phyloP scores from a whole-genome alignment of 37 sponge, comb jelly and placozoan species.

The Aphrocallistes beatrix region DNA sequence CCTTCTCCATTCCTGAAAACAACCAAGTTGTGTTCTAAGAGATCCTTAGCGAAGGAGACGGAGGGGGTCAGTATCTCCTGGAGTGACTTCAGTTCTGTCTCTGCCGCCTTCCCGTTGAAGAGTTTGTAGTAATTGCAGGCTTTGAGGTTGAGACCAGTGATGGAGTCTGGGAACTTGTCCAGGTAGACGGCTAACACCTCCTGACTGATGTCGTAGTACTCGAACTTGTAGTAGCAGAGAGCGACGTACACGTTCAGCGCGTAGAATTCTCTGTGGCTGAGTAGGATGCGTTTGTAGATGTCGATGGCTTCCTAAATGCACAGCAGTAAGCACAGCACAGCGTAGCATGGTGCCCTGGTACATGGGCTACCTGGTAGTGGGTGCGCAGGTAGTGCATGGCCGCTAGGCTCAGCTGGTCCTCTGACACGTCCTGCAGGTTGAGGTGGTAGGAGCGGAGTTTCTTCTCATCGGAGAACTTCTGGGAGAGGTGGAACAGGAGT shows the following conservation, averaged over 20 bases:
- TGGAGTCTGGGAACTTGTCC: constrained; percentile 78
- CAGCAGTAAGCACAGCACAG: no score
- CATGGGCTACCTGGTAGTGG: constrained; percentile 88
- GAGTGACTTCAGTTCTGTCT: constrained; percentile 87
- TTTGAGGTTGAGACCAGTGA: constrained; percentile 86
- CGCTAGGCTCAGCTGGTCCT: constrained; percentile 96
- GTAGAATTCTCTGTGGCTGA: constrained; percentile 88
- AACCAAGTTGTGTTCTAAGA: constrained; percentile 93
- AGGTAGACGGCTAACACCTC: constrained; percentile 94
- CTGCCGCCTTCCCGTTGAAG: constrained; percentile 99
- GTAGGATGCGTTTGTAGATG: constrained; percentile 84
- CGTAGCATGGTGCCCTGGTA: no score
- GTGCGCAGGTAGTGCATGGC: constrained; percentile 95
- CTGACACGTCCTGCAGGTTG: constrained; percentile 73
- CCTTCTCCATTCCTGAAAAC: constrained; percentile 93
- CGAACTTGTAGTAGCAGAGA: constrained; percentile 98
- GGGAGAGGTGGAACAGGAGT: constrained; percentile 78
- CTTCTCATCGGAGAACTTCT: constrained; percentile 93
- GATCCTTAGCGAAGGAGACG: constrained; percentile 79
- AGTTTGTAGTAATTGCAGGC: constrained; percentile 94
- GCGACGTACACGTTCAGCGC: constrained; percentile 98
- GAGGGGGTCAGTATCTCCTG: constrained; percentile 62
- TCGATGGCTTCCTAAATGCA: constrained; percentile 96
- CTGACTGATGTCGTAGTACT: constrained; percentile 96
- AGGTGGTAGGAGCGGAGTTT: constrained; percentile 68